A percentile compares a stretch with the other conserved stretches of the same genome.
phyloP scores from a whole-genome alignment of 2,888 invertebrate genomes.

The Leucophenga maculata region DNA sequence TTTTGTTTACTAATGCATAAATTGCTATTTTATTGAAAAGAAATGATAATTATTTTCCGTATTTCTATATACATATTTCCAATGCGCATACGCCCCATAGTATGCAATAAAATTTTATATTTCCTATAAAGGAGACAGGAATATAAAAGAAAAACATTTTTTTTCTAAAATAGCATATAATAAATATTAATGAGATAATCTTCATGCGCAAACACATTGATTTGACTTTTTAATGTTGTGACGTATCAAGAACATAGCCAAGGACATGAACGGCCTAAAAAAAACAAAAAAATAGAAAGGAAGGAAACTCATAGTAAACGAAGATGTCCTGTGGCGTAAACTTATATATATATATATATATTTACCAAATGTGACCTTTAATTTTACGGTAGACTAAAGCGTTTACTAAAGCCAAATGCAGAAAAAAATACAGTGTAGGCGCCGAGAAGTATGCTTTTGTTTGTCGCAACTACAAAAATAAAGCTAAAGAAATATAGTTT shows the following conservation, averaged over 20 bases:
- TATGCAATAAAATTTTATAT: slow-evolving; percentile 11
- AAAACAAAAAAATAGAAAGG: too few relatives aligned
- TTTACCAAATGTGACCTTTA: too few relatives aligned
- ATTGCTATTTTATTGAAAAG: background rate
- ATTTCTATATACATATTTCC: background rate
- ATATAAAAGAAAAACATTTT: background rate
- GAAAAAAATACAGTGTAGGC: too few relatives aligned
- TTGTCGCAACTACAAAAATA: too few relatives aligned
- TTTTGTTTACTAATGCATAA: slow-evolving; percentile 5
- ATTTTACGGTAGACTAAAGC: too few relatives aligned
- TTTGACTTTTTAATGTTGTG: slow-evolving; percentile 7
- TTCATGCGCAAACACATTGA: slow-evolving; percentile 12
- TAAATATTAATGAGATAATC: slow-evolving; percentile 13
- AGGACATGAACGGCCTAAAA: background rate
- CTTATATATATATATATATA: too few relatives aligned
- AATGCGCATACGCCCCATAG: background rate
- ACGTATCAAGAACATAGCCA: background rate
- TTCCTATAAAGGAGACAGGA: background rate
- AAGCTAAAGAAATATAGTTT: too few relatives aligned
- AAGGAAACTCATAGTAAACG: too few relatives aligned
- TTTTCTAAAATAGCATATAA: background rate
- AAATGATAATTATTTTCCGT: slow-evolving; percentile 6
- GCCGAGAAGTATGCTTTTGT: too few relatives aligned
- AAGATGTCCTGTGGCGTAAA: too few relatives aligned
- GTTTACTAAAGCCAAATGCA: too few relatives aligned